Percentiles rank a stretch among this genome's conserved stretches.
These are phyloP conservation scores for Numida meleagris DNA, from an alignment of 2,113 vertebrate genomes.

Conservation along the genomic window DNA sequence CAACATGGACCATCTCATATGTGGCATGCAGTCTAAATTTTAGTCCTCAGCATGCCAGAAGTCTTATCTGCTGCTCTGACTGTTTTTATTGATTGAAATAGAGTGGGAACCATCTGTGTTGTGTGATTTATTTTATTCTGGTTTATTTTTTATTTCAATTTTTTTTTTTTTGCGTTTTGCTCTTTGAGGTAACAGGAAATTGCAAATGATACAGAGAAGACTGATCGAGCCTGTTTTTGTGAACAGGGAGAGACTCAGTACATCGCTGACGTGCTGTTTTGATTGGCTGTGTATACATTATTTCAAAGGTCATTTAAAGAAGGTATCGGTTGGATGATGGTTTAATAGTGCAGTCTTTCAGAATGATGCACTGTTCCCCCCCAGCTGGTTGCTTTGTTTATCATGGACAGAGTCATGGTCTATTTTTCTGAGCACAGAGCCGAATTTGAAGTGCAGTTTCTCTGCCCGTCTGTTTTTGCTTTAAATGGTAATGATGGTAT, in stretches of 20 bases:
- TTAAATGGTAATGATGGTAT: background rate
- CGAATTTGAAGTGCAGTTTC: background rate
- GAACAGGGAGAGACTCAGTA: background rate
- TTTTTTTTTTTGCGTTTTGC: background rate
- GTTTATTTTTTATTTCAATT: background rate
- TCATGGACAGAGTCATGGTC: background rate
- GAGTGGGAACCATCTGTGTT: background rate
- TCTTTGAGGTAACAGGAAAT: background rate
- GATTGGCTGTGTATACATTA: background rate
- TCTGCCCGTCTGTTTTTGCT: background rate
- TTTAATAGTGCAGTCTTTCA: background rate
- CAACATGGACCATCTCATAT: background rate
- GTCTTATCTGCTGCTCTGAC: background rate
- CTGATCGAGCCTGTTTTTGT: background rate
- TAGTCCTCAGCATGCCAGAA: background rate
- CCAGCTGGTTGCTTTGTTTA: background rate
- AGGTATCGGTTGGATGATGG: background rate
- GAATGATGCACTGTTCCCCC: background rate
- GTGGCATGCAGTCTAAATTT: background rate
- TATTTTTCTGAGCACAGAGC: background rate
- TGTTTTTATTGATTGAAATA: background rate
- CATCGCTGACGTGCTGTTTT: background rate
- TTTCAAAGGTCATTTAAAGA: background rate
- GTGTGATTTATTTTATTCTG: background rate
- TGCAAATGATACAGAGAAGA: background rate